Conservation (phyloP, 1,140 invertebrate genomes). For the Stegodyphus mimosarum region DNA sequence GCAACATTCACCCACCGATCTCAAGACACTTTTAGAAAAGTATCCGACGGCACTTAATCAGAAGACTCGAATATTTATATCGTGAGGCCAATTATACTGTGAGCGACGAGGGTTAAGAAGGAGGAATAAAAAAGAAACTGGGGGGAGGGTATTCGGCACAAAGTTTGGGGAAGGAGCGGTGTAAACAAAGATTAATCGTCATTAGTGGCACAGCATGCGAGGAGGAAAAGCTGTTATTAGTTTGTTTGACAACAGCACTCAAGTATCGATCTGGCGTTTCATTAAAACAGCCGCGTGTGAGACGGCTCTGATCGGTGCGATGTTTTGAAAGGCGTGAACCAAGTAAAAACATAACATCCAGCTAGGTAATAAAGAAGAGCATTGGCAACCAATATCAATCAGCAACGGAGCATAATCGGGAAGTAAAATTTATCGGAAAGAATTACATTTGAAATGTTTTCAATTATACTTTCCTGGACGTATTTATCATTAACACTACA, state of each 20-base stretch:
- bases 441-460: too few species aligned
- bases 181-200: constrained; percentile 57
- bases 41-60: constrained; percentile 23
- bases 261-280: constrained; percentile 24
- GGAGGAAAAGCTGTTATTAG: constrained; percentile 42
- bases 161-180: background rate
- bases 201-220: constrained; percentile 18
- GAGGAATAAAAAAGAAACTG: background rate
- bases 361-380: too few species aligned
- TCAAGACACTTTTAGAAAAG: too few species aligned
- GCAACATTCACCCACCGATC: too few species aligned
- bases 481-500: too few species aligned
- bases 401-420: too few species aligned
- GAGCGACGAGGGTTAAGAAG: background rate
- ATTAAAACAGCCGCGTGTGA: background rate
- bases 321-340: too few species aligned
- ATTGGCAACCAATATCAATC: too few species aligned
- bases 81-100: constrained; percentile 15
- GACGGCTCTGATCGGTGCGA: too few species aligned
- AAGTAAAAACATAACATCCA: too few species aligned
- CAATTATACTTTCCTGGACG: too few species aligned
- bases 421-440: too few species aligned
- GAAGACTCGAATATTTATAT: constrained; percentile 28
- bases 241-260: constrained; percentile 49
- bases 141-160: background rate